phyloP scores from a whole-genome alignment of 2,888 invertebrate species.

The Salpingus planirostris region DNA sequence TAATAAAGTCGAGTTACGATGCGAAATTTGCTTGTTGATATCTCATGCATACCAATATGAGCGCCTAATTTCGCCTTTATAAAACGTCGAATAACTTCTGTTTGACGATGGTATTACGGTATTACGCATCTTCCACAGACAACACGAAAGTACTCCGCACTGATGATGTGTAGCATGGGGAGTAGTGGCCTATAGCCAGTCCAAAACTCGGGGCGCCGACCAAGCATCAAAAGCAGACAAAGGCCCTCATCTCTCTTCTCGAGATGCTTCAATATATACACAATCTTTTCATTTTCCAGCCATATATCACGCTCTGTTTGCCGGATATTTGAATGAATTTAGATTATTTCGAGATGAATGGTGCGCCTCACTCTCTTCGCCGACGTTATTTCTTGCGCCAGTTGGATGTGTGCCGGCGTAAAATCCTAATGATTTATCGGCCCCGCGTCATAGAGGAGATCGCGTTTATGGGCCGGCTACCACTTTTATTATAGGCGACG shows the following conservation, averaged over 20 bases:
- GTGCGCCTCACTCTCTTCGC: constrained; percentile 9
- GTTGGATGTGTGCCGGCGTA: constrained; percentile 1
- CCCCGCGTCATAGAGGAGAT: too few species aligned
- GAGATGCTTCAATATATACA: constrained; percentile 12
- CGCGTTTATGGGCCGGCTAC: constrained; percentile 7
- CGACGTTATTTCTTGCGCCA: constrained; percentile 1
- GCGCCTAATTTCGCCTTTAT: constrained; percentile 18
- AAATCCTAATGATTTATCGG: constrained; percentile 9
- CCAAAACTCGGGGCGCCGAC: constrained; percentile 25
- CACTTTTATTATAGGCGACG: constrained; percentile 3
- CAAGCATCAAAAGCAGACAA: constrained; percentile 24
- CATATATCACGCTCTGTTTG: constrained; percentile 26
- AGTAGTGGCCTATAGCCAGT: too few species aligned
- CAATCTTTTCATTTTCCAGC: constrained; percentile 22
- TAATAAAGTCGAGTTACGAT: constrained; percentile 7
- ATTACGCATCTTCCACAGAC: too few species aligned
- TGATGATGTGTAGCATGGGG: too few species aligned
- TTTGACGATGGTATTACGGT: constrained; percentile 27
- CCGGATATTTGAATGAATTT: constrained; percentile 33
- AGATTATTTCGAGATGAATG: constrained; percentile 31
- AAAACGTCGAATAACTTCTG: constrained; percentile 25
- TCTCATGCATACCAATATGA: constrained; percentile 13
- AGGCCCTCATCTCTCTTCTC: constrained; percentile 8
- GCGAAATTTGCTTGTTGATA: constrained; percentile 19
- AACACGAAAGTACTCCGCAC: too few species aligned